These are phyloP conservation scores for Caenorhabditis auriculariae DNA, from an alignment of 2,888 invertebrate species.

Conservation along the genomic window DNA sequence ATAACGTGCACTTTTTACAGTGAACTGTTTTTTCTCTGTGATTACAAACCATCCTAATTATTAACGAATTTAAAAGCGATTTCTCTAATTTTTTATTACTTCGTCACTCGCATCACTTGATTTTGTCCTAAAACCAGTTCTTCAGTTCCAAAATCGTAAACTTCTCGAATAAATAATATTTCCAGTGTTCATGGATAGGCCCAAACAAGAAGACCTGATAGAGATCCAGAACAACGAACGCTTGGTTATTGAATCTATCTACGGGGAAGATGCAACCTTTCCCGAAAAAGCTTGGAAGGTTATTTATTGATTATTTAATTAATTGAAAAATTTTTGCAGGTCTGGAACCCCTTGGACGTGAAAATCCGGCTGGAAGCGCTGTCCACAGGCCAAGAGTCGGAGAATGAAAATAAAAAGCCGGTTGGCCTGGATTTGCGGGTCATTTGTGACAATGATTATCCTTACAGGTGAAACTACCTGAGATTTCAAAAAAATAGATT, in stretches of 20 bases:
- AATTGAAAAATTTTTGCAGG: constrained; percentile 5
- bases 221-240: constrained; percentile 21
- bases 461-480: constrained; percentile 3
- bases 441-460: constrained; percentile 17
- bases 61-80: no score
- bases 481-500: not conserved
- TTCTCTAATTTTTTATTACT: no score
- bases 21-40: no score
- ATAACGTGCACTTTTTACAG: no score
- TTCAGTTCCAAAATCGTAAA: no score
- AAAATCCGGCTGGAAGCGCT: constrained; percentile 4
- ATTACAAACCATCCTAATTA: no score
- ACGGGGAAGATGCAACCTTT: constrained; percentile 13
- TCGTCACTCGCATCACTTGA: no score
- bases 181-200: no score
- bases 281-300: constrained; percentile 31
- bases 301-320: not conserved
- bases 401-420: constrained; percentile 6
- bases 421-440: constrained; percentile 15
- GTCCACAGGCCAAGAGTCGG: constrained; percentile 10
- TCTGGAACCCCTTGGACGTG: constrained; percentile 17
- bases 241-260: constrained; percentile 15
- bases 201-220: no score
- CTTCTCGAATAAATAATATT: no score
- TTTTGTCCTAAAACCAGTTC: no score